A percentile compares a stretch with the other conserved stretches of the same genome.
Conservation (phyloP, 2,888 invertebrate species). For the Cataglyphis cursor region DNA sequence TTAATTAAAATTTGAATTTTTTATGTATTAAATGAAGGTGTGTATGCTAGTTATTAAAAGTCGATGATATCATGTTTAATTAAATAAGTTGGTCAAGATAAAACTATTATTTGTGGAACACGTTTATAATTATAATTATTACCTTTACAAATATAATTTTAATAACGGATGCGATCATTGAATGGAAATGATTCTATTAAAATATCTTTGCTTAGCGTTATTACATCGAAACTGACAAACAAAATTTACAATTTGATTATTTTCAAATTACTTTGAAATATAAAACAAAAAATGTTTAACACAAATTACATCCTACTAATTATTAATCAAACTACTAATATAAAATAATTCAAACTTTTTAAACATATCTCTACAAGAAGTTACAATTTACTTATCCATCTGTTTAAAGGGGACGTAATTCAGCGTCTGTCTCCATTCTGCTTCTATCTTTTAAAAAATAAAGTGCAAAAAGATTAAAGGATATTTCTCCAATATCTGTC, state of each 20-base stretch:
- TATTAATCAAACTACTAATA: conserved; percentile 5
- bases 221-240: not conserved
- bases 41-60: not conserved
- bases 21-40: not conserved
- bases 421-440: not conserved
- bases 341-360: not conserved
- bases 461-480: not conserved
- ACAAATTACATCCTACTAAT: not conserved
- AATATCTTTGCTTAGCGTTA: not conserved
- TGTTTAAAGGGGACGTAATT: conserved; percentile 11
- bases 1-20: not conserved
- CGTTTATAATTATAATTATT: not conserved
- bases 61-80: not conserved
- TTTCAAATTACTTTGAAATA: not conserved
- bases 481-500: not conserved
- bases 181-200: not conserved
- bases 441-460: not conserved
- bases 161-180: not conserved
- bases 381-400: conserved; percentile 1
- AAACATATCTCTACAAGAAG: not conserved
- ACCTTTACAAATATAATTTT: not conserved
- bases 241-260: not conserved
- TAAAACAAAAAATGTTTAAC: not conserved
- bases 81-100: not conserved
- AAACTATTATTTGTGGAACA: not conserved